A percentile compares a stretch with the other conserved stretches of the same genome.
phyloP scores from a whole-genome alignment of 2,113 vertebrate species.

The Morphnarchus princeps region DNA sequence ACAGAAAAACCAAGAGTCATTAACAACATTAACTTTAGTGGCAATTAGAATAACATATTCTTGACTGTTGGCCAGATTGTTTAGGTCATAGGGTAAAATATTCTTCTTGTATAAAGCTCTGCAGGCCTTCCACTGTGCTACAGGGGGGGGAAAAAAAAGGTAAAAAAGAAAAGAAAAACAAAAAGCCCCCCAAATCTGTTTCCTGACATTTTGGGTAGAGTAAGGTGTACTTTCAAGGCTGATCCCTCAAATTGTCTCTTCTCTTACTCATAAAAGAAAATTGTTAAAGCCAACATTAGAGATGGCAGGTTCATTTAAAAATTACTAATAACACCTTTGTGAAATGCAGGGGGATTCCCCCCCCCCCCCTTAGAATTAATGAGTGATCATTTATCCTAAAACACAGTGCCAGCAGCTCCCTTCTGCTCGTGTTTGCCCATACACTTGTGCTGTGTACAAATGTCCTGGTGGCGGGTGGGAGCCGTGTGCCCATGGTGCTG shows the following conservation, averaged over 20 bases:
- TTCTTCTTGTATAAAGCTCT: slow-evolving; percentile 11
- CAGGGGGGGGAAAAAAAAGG: background rate
- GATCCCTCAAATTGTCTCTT: background rate
- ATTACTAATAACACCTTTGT: background rate
- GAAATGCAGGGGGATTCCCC: background rate
- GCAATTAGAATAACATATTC: slow-evolving; percentile 55
- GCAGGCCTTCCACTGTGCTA: background rate
- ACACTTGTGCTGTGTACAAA: background rate
- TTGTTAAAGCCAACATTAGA: background rate
- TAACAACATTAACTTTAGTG: slow-evolving; percentile 34
- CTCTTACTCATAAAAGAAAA: background rate
- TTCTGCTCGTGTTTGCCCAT: background rate
- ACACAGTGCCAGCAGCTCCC: background rate
- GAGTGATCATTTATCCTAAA: background rate
- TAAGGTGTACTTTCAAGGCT: background rate
- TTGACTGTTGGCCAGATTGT: slow-evolving; percentile 44
- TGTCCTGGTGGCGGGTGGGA: background rate
- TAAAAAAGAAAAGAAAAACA: accelerated
- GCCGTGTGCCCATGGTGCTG: background rate
- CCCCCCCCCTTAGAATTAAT: background rate
- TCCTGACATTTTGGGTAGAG: background rate
- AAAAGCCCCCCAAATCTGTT: background rate
- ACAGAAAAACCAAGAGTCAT: background rate
- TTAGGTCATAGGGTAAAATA: slow-evolving; percentile 58
- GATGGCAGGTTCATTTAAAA: background rate